These are phyloP conservation scores for Trochalopteron elliotii DNA, from an alignment of 2,113 vertebrate genomes.

Conservation along the genomic window DNA sequence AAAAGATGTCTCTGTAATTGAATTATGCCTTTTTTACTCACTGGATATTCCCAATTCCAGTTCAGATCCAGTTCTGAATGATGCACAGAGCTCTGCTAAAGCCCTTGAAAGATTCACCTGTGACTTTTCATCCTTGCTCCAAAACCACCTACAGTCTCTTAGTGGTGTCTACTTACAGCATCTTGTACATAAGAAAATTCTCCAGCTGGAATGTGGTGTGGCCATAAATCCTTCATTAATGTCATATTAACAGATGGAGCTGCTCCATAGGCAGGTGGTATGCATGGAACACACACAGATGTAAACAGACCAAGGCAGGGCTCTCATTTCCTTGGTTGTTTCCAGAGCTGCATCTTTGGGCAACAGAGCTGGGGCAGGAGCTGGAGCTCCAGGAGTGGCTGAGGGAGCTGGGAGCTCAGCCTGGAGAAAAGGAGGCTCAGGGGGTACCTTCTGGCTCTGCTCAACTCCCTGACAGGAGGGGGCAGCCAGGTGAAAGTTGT, in stretches of 20 bases:
- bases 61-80: background rate
- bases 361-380: background rate
- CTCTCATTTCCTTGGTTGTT: background rate
- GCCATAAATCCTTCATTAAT: background rate
- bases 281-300: fast-evolving
- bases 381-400: background rate
- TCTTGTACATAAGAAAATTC: background rate
- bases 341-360: background rate
- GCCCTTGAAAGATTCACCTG: background rate
- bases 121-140: background rate
- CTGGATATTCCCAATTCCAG: background rate
- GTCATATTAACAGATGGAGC: background rate
- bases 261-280: background rate
- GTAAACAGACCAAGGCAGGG: background rate
- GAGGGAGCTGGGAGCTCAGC: background rate
- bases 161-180: background rate
- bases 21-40: background rate
- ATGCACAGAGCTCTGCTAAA: background rate
- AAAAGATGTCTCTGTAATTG: background rate
- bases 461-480: too few species aligned
- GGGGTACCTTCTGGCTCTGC: too few species aligned
- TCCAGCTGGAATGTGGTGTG: background rate
- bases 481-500: too few species aligned
- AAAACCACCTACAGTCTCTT: background rate
- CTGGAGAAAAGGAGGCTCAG: too few species aligned